phyloP scores from a whole-genome alignment of 2,113 vertebrate genomes.

The Columbina picui region DNA sequence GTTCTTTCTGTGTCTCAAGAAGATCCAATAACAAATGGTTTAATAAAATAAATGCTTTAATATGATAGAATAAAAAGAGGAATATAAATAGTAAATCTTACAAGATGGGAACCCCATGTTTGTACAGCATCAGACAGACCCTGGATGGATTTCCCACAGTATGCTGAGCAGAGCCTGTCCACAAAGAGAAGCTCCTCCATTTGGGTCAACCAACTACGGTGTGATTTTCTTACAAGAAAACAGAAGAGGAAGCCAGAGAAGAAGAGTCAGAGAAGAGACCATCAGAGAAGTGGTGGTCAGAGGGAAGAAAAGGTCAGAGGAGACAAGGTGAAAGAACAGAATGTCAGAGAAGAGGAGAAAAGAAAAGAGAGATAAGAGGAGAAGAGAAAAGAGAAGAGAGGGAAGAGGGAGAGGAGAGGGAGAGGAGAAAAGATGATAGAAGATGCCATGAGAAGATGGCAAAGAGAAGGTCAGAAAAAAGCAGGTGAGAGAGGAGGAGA shows the following conservation, averaged over 20 bases:
- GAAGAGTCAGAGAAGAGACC: background rate
- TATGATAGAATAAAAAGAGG: background rate
- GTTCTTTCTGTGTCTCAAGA: background rate
- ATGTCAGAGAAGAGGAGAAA: background rate
- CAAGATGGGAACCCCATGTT: background rate
- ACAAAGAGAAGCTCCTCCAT: accelerated
- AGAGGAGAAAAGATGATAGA: too few relatives aligned
- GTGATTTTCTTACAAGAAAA: background rate
- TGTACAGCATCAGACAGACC: background rate
- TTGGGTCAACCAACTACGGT: background rate
- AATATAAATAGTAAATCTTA: background rate
- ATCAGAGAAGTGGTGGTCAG: too few relatives aligned
- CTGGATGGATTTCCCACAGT: background rate
- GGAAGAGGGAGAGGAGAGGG: too few relatives aligned
- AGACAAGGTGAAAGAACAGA: background rate
- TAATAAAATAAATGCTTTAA: background rate
- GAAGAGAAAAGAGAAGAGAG: too few relatives aligned
- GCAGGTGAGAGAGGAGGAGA: background rate
- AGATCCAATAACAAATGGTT: background rate
- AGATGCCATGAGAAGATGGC: background rate
- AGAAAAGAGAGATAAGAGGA: background rate
- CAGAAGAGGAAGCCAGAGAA: background rate
- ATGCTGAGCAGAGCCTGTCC: accelerated
- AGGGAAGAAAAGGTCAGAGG: background rate
- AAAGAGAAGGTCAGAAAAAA: background rate